Conservation (phyloP, 2,797 vertebrate species). For the Ambastaia sidthimunki region DNA sequence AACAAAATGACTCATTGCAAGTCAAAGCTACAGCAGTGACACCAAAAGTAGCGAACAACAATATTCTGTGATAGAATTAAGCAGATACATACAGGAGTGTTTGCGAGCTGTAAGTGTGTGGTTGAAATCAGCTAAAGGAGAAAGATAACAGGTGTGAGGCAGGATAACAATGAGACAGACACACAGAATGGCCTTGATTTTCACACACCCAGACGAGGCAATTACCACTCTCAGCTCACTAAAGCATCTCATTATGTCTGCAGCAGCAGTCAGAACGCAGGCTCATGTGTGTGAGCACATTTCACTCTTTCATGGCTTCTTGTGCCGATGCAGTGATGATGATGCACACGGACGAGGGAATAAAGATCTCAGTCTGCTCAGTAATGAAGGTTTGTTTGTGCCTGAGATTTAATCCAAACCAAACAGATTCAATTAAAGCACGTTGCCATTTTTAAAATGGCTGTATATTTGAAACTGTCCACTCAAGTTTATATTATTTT, state of each 20-base stretch:
- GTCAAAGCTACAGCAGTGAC: conserved; percentile 11
- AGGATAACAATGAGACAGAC: conserved; percentile 52
- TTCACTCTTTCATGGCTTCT: conserved; percentile 14
- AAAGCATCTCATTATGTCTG: conserved; percentile 60
- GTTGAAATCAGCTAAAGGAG: not conserved
- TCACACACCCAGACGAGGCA: conserved; percentile 56
- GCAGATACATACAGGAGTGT: not conserved
- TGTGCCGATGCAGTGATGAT: not conserved
- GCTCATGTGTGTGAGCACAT: conserved; percentile 4
- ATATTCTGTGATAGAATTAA: conserved; percentile 1
- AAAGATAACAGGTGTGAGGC: conserved; percentile 60
- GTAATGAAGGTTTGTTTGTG: not conserved
- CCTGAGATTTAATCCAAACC: not conserved
- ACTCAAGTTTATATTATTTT: not conserved
- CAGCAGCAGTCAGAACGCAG: conserved; percentile 24
- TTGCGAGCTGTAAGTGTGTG: conserved; percentile 12
- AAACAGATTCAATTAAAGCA: not conserved
- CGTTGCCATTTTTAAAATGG: not conserved
- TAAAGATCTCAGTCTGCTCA: conserved; percentile 14
- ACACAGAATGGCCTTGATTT: conserved; percentile 54
- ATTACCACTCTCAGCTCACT: conserved; percentile 56
- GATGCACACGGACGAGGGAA: not conserved
- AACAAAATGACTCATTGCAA: conserved; percentile 67
- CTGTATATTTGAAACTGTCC: not conserved
- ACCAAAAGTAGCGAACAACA: conserved; percentile 27